Evolutionary conservation across 2,888 invertebrate genomes (phyloP), one percentile per base, ranked within the genome.

Genomic region (Agriopis leucophaearia): DNA sequence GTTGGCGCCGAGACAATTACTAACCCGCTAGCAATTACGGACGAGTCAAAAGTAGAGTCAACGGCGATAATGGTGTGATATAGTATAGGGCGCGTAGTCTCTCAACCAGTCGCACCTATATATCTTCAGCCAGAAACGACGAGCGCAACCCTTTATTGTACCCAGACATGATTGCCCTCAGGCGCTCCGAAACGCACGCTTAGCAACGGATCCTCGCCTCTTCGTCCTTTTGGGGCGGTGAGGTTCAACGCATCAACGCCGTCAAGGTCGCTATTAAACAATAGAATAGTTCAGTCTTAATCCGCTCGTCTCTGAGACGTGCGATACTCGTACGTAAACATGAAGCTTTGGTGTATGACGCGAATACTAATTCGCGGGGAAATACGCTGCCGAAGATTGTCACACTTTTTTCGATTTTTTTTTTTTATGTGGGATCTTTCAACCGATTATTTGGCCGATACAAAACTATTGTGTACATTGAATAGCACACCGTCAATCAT

Each of bases 151-250:
- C 92, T 91, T 91, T 90, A 92, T 93, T 93, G 92, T 84, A 85
- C 83, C 86, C 82, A 89, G 92, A 88, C 93, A 92, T 93, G 93
- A 92, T 92, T 90, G 90, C 88, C 93, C 93, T 84, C 87, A 80
- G 89, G 92, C 91, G 88, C 84, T 89, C 83, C 81, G 77, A 84
- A 90, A 87, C 87, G 90, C 89, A 90, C 87, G 88, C 88, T 88
- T 86, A 85, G 89, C 86, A 90, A 90, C 90, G 84, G 86, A 86
- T 78, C 80, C 80, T 76, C 35, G 75, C 80, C 85, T 88, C 87
- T 86, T 83, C 81, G 68, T 75, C 76, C 78, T 82, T 85, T 82
- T 82, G 74, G 79, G 79, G 78, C 76, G 76, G 77, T 78, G 79
- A 80, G 81, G 87, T 84, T 87, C 87, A 88, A 85, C 80, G 87